Conservation (phyloP, 2,888 invertebrate genomes). For the Melinaea menophilus region DNA sequence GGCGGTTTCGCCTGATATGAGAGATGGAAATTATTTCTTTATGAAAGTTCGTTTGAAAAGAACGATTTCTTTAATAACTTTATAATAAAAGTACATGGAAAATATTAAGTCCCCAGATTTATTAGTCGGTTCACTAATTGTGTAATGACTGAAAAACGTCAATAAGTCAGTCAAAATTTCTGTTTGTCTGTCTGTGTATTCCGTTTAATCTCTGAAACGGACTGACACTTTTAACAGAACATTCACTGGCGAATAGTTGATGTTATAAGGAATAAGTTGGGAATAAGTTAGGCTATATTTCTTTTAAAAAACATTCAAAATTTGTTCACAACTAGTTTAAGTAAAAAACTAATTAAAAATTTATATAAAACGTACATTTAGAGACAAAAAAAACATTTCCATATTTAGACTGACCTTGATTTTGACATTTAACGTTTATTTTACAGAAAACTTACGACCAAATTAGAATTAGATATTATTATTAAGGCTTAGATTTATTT, state of each 20-base stretch:
- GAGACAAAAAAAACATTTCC: too few relatives aligned
- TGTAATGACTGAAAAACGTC: not conserved
- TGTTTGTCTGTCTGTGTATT: not conserved
- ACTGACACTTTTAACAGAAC: not conserved
- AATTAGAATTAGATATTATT: too few relatives aligned
- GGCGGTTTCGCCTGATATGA: not conserved
- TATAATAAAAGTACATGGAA: too few relatives aligned
- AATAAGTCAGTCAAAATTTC: not conserved
- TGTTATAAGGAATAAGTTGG: not conserved
- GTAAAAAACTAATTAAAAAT: too few relatives aligned
- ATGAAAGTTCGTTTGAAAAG: not conserved
- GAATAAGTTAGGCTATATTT: not conserved
- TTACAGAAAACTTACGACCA: too few relatives aligned
- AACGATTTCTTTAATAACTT: too few relatives aligned
- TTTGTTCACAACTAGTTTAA: too few relatives aligned
- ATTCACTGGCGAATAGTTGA: not conserved
- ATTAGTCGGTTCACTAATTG: not conserved
- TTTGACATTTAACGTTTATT: too few relatives aligned
- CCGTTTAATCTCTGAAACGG: not conserved
- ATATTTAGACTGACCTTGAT: too few relatives aligned
- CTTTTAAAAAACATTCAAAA: too few relatives aligned
- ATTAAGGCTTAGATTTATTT: too few relatives aligned
- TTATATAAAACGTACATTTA: too few relatives aligned
- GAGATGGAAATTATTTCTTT: not conserved
- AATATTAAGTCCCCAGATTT: not conserved